phyloP scores from a whole-genome alignment of 2,888 invertebrate species.

The Drosophila planitibia region DNA sequence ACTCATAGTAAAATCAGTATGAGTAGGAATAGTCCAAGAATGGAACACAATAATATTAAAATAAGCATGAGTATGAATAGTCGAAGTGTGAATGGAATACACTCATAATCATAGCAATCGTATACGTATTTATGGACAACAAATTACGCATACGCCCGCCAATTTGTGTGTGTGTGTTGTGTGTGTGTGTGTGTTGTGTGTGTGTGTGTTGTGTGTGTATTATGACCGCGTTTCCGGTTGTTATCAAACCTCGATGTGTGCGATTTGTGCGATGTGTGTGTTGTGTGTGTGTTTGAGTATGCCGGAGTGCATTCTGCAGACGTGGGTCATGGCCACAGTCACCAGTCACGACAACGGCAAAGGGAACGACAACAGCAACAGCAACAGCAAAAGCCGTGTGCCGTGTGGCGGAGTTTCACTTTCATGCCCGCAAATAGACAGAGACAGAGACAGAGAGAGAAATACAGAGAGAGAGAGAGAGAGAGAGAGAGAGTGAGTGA shows the following conservation, averaged over 20 bases:
- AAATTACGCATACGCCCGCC: constrained; percentile 53
- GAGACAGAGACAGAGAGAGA: constrained; percentile 38
- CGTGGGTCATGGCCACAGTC: constrained; percentile 69
- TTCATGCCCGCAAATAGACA: constrained; percentile 56
- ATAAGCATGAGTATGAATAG: background rate
- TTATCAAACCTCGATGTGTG: constrained; percentile 24
- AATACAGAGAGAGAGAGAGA: constrained; percentile 31
- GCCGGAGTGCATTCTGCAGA: constrained; percentile 70
- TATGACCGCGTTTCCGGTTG: constrained; percentile 17
- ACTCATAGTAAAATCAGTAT: background rate
- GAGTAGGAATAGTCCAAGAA: background rate
- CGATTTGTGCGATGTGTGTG: constrained; percentile 46
- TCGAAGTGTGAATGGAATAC: background rate
- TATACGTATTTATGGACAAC: constrained; percentile 6
- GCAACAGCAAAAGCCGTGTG: constrained; percentile 54
- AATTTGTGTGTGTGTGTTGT: background rate
- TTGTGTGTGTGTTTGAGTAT: constrained; percentile 25
- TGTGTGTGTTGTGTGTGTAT: background rate
- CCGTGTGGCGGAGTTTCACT: constrained; percentile 72
- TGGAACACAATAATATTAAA: background rate
- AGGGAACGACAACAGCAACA: constrained; percentile 47
- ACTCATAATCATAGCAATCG: background rate
- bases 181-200: background rate
- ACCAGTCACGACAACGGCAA: constrained; percentile 52
- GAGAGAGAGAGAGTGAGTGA: constrained; percentile 11